Base-by-base conservation (phyloP, 2,888 invertebrate genomes). In the Caradrina kadenii region DNA sequence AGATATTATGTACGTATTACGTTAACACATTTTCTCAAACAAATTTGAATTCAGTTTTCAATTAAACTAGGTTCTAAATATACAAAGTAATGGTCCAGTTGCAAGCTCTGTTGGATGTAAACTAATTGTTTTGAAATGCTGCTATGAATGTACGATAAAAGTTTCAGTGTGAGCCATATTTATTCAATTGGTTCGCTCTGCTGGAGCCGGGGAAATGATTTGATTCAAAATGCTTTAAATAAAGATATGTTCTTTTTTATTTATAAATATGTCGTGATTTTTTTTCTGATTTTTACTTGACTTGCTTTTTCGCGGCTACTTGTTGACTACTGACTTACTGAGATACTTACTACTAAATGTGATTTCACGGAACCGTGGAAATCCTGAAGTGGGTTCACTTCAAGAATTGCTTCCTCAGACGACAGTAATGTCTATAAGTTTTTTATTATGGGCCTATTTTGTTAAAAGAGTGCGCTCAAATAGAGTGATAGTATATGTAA, bases 51-150 rank as follows among this genome's bases (percentile, higher is more conserved):
- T 69, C 22, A 19, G 19, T 59, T 50, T 55, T 49, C 8, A 50
- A 39, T 63, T 59, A n/a, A 59, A 48, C n/a, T 56, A 39, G 50
- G 22, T 63, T 60, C 59, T 79, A 56, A 64, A 64, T 73, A 22
- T 21, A 50, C n/a, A n/a, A 45, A 73, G 22, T 60, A 75, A 64
- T 22, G 59, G 42, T 52, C 11, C 31, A 48, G 65, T 73, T 66
- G 19, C 73, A 49, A 79, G 31, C 59, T 22, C 13, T 17, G 39
- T 49, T 62, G 42, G 19, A 35, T 48, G 19, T 67, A 52, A 54
- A 63, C 53, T 63, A 67, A 74, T 66, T 79, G 62, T 74, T 76
- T 76, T 60, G 49, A 17, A 56, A 63, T 63, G 17, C 56, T 50
- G 42, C 42, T 53, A 39, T 62, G 58, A 79, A 61, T 67, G 17